A percentile compares a stretch with the other conserved stretches of the same genome.
Evolutionary conservation across 2,888 invertebrate genomes (phyloP).

Genomic region (Clunio marinus): DNA sequence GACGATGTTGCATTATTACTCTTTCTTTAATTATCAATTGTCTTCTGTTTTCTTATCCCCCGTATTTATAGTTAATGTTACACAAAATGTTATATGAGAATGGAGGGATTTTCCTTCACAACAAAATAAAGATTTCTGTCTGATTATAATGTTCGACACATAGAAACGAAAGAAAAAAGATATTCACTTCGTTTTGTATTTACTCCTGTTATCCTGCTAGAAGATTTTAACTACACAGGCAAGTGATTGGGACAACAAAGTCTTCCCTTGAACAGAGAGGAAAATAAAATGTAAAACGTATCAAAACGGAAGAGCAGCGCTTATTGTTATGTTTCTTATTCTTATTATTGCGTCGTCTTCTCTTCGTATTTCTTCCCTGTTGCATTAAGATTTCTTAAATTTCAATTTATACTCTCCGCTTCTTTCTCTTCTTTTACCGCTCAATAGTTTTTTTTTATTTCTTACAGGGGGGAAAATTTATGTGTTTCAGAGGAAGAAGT

Average conservation of each 20-base stretch:
- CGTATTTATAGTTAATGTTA: slow-evolving; percentile 16
- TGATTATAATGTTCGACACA: neutral
- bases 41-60: slow-evolving; percentile 25
- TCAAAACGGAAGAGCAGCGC: slow-evolving; percentile 29
- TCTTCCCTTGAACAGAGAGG: neutral
- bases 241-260: neutral
- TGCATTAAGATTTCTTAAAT: slow-evolving; percentile 4
- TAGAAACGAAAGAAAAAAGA: neutral
- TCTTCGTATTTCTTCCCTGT: slow-evolving; percentile 25
- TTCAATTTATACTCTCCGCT: neutral
- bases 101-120: slow-evolving; percentile 15
- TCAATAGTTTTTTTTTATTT: neutral
- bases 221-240: slow-evolving; percentile 25
- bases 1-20: slow-evolving; percentile 29
- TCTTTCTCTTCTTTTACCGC: neutral
- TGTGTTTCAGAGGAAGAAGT: no score
- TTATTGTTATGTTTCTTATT: slow-evolving; percentile 20
- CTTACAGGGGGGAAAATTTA: neutral
- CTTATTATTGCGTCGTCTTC: slow-evolving; percentile 34
- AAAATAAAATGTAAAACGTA: neutral
- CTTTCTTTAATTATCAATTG: neutral
- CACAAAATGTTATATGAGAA: neutral
- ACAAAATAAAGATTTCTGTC: no score
- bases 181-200: slow-evolving; percentile 20
- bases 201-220: slow-evolving; percentile 26